Base-by-base conservation (phyloP, 2,888 invertebrate species). In the Cosmia pyralina region DNA sequence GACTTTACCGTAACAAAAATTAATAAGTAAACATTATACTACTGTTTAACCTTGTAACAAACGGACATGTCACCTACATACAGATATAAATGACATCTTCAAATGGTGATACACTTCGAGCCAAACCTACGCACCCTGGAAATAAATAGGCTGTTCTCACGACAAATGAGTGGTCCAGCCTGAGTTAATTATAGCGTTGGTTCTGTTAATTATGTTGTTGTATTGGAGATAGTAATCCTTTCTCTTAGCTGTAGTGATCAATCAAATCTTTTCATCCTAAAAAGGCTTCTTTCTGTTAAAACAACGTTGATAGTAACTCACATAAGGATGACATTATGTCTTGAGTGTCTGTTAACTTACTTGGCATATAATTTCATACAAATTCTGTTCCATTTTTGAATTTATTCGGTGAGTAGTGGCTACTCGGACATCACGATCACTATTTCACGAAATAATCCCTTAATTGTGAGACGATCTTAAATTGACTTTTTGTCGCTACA, bases 151-250 rank as follows among this genome's bases (percentile, higher is more conserved):
- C 41, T 63, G 53, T 60, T 22, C 41, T 44, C 28, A 53, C 19
- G 55, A 81, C 69, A 70, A 82, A 81, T 77, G 64, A 68, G 78
- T 81, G 82, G 82, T 77, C 67, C 59, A 60, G 28, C 57, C 17
- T 63, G 57, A 41, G 65, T 81, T 81, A 81, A 81, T 73, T 67
- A 69, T 28, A 60, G 60, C 22, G 5, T 64, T 68, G 57, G 67
- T 69, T 60, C 17, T 53, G 53, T 70, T 74, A 58, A 73, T 73
- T 67, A 60, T 44, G 67, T 67, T 77, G 60, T 74, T 70, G 22
- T 71, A 71, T 57, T 66, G 55, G 22, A 67, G 55, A 67, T 64
- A 58, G 75, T 52, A 52, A 63, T 64, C 28, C 28, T 11, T 64
- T 55, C 19, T 58, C n/a, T 38, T 15, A 38, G 6, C 4, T 50